Conservation (phyloP, 1,140 invertebrate species). For the Nasonia longicornis region DNA sequence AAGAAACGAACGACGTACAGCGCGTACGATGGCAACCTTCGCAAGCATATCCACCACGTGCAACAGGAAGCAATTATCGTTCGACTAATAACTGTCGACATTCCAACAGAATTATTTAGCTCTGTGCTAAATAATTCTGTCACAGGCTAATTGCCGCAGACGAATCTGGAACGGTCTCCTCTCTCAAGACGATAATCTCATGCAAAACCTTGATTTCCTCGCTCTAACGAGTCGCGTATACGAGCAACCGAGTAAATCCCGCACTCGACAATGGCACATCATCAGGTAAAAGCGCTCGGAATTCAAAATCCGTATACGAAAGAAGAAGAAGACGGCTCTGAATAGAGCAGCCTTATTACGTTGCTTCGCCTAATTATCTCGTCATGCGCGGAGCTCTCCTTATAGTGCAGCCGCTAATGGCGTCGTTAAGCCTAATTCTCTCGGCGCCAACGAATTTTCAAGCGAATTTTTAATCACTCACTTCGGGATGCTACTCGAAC, state of each 20-base stretch:
- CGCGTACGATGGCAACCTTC: background rate
- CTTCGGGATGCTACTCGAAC: too few species aligned
- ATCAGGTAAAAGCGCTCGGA: too few species aligned
- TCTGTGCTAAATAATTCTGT: background rate
- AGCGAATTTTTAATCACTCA: background rate
- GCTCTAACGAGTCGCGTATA: too few species aligned
- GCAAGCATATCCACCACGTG: background rate
- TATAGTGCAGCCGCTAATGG: background rate
- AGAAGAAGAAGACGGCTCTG: background rate
- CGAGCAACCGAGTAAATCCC: too few species aligned
- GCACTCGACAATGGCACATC: too few species aligned
- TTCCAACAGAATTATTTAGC: background rate
- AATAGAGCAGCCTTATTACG: background rate
- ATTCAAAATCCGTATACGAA: too few species aligned
- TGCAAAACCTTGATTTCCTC: too few species aligned
- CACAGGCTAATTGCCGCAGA: too few species aligned
- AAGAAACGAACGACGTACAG: too few species aligned
- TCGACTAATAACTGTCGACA: background rate
- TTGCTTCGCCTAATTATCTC: constrained; percentile 10
- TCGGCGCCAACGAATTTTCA: background rate
- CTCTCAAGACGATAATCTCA: too few species aligned
- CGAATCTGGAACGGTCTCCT: too few species aligned
- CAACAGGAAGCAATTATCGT: background rate
- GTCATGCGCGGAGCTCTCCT: constrained; percentile 4
- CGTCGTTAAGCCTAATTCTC: too few species aligned